These are phyloP conservation scores for Coenonympha glycerion DNA, from an alignment of 2,888 invertebrate species.

Conservation along the genomic window DNA sequence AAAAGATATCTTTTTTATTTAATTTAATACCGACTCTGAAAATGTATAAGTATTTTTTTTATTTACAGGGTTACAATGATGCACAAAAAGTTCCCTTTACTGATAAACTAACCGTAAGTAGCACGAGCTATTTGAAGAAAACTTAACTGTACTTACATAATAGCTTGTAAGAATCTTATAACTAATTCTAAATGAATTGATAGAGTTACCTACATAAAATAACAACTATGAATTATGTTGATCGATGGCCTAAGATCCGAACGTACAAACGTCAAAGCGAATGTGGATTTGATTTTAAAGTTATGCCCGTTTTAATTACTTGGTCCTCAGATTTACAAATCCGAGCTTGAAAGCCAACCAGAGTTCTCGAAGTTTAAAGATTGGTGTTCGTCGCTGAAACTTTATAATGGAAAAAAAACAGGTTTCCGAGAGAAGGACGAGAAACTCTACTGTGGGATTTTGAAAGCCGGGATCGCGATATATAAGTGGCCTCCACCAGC, in stretches of 20 bases:
- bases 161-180: no score
- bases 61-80: conserved; percentile 22
- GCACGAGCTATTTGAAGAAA: not conserved
- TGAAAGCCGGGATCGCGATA: conserved; percentile 67
- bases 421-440: conserved; percentile 62
- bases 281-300: no score
- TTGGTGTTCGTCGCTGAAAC: conserved; percentile 77
- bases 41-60: not conserved
- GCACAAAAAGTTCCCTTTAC: conserved; percentile 16
- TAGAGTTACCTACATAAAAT: no score
- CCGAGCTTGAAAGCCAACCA: conserved; percentile 81
- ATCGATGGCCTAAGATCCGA: no score
- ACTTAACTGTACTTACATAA: not conserved
- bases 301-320: no score
- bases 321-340: conserved; percentile 67
- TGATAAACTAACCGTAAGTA: conserved; percentile 26
- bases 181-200: no score
- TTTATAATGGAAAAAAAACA: conserved; percentile 77
- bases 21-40: no score
- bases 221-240: no score
- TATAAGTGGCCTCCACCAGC: conserved; percentile 81
- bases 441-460: conserved; percentile 44
- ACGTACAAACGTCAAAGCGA: no score
- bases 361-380: conserved; percentile 81
- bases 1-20: no score